Conservation (phyloP, 2,113 vertebrate species). For the Micronycteris hirsuta region DNA sequence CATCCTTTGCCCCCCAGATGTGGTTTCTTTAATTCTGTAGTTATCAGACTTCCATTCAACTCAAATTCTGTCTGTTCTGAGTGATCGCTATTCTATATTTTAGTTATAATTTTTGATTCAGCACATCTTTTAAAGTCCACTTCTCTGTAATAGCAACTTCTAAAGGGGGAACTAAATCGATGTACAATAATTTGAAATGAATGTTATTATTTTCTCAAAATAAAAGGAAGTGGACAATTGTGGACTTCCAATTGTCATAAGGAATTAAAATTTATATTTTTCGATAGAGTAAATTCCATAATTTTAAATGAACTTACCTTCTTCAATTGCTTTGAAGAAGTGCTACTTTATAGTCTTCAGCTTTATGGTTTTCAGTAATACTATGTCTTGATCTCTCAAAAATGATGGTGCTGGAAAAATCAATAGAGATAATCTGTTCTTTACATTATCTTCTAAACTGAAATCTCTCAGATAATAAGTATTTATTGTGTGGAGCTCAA, state of each 20-base stretch:
- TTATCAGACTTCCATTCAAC: no score
- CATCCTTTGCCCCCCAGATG: no score
- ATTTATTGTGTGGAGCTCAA: not conserved
- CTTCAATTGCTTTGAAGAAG: not conserved
- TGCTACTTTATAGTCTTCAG: not conserved
- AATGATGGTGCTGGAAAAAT: not conserved
- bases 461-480: not conserved
- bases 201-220: not conserved
- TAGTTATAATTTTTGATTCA: not conserved
- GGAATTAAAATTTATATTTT: not conserved
- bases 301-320: not conserved
- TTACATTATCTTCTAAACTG: not conserved
- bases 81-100: no score
- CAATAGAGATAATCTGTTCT: constrained; percentile 17
- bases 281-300: not conserved
- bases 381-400: not conserved
- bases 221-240: not conserved
- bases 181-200: not conserved
- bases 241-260: not conserved
- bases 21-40: no score
- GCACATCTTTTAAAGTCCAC: not conserved
- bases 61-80: no score
- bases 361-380: not conserved
- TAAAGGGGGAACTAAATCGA: not conserved
- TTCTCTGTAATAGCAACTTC: not conserved